These are phyloP conservation scores for Hapalemur alaotrensis DNA, from an alignment of 2,797 vertebrate species.

Conservation along the genomic window DNA sequence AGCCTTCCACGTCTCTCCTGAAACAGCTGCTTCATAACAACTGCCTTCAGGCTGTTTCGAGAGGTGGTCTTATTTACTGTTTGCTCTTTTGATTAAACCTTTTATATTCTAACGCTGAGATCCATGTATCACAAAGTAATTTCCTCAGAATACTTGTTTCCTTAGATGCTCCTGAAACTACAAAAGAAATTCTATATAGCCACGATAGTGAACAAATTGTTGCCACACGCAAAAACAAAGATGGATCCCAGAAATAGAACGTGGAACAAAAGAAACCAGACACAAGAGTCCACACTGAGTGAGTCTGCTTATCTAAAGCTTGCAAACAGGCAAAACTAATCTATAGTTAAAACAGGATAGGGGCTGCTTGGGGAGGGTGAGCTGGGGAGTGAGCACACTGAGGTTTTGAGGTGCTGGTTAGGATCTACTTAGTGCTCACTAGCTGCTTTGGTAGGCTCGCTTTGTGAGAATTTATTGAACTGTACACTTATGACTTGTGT, in stretches of 20 bases:
- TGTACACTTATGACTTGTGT: not conserved
- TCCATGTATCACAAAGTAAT: not conserved
- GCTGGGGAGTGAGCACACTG: too few species aligned
- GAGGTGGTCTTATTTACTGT: not conserved
- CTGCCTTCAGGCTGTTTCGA: not conserved
- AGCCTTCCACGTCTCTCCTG: not conserved
- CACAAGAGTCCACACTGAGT: rapidly evolving
- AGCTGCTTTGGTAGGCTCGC: not conserved
- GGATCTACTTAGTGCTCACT: not conserved
- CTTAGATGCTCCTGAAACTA: not conserved
- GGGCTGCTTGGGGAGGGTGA: too few species aligned
- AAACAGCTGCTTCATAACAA: not conserved
- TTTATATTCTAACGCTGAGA: not conserved
- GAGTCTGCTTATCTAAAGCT: not conserved
- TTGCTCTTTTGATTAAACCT: not conserved
- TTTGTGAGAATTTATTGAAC: not conserved
- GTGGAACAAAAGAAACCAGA: not conserved
- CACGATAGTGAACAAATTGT: not conserved
- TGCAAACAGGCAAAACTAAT: not conserved
- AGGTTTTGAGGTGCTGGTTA: not conserved
- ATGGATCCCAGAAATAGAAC: not conserved
- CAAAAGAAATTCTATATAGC: not conserved
- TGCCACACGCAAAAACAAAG: not conserved
- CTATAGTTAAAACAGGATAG: not conserved
- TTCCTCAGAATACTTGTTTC: not conserved